Conservation (phyloP, 2,888 invertebrate species). For the Cryptocheilus praepositus region DNA sequence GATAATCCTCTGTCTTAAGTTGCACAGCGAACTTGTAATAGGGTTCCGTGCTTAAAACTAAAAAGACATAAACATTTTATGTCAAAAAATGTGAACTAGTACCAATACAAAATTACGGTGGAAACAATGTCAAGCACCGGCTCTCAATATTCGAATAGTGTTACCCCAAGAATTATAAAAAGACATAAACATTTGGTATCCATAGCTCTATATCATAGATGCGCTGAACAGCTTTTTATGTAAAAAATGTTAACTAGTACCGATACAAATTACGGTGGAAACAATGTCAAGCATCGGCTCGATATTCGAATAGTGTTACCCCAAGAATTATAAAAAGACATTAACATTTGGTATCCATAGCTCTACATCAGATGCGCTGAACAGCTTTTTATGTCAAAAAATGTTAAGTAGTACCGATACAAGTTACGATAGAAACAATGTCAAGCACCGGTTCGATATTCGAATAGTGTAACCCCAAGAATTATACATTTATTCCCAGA, state of each 20-base stretch:
- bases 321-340: constrained; percentile 1
- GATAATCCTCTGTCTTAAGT: constrained; percentile 87
- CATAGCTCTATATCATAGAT: too few species aligned
- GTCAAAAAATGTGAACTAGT: too few species aligned
- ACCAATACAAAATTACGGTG: too few species aligned
- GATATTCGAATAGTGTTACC: constrained; percentile 19
- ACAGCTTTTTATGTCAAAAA: not conserved
- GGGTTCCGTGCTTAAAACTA: constrained; percentile 85
- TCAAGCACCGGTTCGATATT: too few species aligned
- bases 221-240: not conserved
- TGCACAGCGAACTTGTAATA: constrained; percentile 87
- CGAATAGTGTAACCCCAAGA: too few species aligned
- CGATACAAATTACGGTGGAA: not conserved
- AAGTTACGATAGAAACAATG: not conserved
- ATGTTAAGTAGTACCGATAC: too few species aligned
- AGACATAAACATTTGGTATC: too few species aligned
- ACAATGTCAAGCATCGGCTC: not conserved
- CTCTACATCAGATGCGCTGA: too few species aligned
- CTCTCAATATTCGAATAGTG: constrained; percentile 19
- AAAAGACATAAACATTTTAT: constrained; percentile 47
- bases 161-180: constrained; percentile 7
- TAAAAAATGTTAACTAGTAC: too few species aligned
- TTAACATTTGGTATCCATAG: too few species aligned
- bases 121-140: not conserved
- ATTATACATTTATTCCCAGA: too few species aligned